Evolutionary conservation across 2,888 invertebrate species (phyloP), one percentile per base, ranked within the genome.

Genomic region (Caenorhabditis angaria): DNA sequence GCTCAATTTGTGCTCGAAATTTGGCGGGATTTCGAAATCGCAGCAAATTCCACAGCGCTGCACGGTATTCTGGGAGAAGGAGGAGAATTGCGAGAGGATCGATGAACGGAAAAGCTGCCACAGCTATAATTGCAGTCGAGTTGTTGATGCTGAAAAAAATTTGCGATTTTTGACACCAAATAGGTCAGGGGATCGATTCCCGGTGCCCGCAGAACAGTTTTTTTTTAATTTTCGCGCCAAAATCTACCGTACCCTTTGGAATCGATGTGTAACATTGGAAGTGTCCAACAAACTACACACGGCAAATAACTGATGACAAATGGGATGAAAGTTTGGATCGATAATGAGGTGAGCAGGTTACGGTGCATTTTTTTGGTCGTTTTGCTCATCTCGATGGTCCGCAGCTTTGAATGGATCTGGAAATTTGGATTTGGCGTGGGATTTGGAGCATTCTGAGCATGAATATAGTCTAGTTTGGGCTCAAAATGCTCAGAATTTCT

Each of bases 351-450:
- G 14, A 70, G 51, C 0, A 70, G 62, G 29, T 66, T 66, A 14
- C 66, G 62, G 22, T 71, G 70, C 70, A 71, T 71, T 55, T 55
- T 62, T 32, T 71, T 71, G 0, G 70, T 71, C 0, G 61, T 66
- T 18, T 58, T 53, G 22, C 70, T 71, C 65, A 71, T 66, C 22
- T 66, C 59, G 1, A 63, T 54, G 22, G 63, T 63, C 2, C 55
- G 61, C 54, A 70, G 41, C 22, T 70, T 70, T 24, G 61, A 32
- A 22, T 70, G 57, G 54, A 70, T 70, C 69, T 69, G n/a, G 61
- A 20, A 61, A 61, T 24, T 3, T 47, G 47, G 47, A 8, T 6
- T 5, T 12, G 8, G n/a, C 1, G 25, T 59, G 4, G 20, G 60
- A n/a, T 55, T 22, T n/a, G 54, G 10, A 6, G 5, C 29, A 24